Evolutionary conservation across 1,140 invertebrate genomes (phyloP), one percentile per base, ranked within the genome.

Genomic region (Aphaenogaster rudis): DNA sequence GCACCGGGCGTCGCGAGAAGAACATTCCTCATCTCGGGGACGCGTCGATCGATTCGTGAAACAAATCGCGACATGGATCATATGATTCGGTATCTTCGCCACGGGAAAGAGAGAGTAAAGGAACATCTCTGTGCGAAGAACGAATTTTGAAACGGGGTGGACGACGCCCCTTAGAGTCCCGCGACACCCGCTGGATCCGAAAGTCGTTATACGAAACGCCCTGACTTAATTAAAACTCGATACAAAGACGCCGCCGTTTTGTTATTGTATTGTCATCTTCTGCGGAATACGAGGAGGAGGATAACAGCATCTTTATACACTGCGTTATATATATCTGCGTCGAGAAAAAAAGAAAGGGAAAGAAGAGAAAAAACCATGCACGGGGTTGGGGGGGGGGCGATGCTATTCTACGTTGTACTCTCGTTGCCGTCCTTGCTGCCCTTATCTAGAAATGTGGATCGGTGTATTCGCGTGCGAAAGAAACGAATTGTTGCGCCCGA

Each of bases 401-500:
- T 59, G 72, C 36, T 76, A 76, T 61, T 76, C 72, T 76, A 76
- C 54, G 61, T 76, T 76, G 54, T 76, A 76, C 72, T 76, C 72
- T 76, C 39, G 28, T 39, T 76, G 54, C 39, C 72, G 54, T 59
- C 72, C 33, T 57, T 21, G 72, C 54, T 76, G 52, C 64, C 52
- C 71, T 76, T 76, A 76, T 71, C 39, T n/a, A 33, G 63, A 88
- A 66, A 59, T n/a, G 59, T 54, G 67, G 9, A 63, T 36, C 42
- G 79, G 63, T 72, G 45, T 28, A 7, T 50, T 28, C 28, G 42
- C 33, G 39, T n/a, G 77, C 72, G 50, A 79, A 88, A 86, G 57
- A 74, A 88, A 74, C 76, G 74, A 86, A 45, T 28, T 74, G 66
- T 74, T 9, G 74, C 74, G 57, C 15, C 74, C 57, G 74, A 79